Percentiles rank a stretch among this genome's conserved stretches.
Conservation (phyloP, 2,797 vertebrate species). For the Sebastes iracundus region DNA sequence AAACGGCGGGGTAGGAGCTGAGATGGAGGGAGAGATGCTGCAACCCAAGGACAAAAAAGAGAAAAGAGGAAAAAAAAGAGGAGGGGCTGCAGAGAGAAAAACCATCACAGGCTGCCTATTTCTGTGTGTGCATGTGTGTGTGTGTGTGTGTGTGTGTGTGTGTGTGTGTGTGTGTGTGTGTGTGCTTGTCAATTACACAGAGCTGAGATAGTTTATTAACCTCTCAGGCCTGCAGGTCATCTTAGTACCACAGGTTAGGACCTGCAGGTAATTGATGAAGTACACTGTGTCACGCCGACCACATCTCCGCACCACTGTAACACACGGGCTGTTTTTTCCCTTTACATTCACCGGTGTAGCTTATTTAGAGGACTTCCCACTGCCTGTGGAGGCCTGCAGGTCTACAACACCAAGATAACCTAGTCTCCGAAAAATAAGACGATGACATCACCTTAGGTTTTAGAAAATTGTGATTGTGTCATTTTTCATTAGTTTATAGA, state of each 20-base stretch:
- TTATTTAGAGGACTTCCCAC: neutral
- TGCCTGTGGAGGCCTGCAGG: neutral
- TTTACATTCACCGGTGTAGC: slow-evolving; percentile 3
- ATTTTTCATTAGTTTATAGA: no score
- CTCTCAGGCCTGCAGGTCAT: slow-evolving; percentile 44
- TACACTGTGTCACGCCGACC: slow-evolving; percentile 15
- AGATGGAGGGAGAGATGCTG: slow-evolving; percentile 54
- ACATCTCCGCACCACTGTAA: slow-evolving; percentile 4
- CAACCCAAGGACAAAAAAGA: slow-evolving; percentile 59
- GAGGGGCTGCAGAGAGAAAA: slow-evolving; percentile 46
- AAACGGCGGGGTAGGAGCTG: slow-evolving; percentile 64
- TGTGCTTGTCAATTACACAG: slow-evolving; percentile 45
- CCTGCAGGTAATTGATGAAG: slow-evolving; percentile 68
- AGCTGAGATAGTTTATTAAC: slow-evolving; percentile 73
- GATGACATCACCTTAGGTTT: neutral
- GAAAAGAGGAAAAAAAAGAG: slow-evolving; percentile 27
- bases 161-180: slow-evolving; percentile 10
- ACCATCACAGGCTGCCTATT: slow-evolving; percentile 57
- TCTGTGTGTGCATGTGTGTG: slow-evolving; percentile 14
- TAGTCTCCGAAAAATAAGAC: neutral
- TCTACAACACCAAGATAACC: neutral
- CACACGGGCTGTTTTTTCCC: neutral
- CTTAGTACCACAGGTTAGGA: slow-evolving; percentile 45
- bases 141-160: neutral
- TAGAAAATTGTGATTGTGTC: neutral